A percentile compares a stretch with the other conserved stretches of the same genome.
Evolutionary conservation across 2,888 invertebrate genomes (phyloP).

Genomic region (Nineta flava): DNA sequence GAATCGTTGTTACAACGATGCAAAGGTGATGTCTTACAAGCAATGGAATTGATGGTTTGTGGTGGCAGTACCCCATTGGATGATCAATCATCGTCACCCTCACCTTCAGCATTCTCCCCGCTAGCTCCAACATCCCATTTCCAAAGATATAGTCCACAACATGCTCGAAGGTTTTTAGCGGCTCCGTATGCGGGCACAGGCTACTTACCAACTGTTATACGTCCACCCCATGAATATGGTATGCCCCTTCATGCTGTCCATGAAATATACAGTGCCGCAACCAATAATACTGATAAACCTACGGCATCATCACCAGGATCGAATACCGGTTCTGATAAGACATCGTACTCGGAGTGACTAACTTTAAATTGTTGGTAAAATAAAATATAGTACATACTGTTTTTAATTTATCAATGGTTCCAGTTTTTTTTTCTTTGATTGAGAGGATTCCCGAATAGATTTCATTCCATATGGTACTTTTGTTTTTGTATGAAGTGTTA

Average conservation of each 20-base stretch:
- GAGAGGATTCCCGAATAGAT: no score
- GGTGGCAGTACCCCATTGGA: constrained; percentile 25
- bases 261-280: constrained; percentile 22
- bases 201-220: constrained; percentile 64
- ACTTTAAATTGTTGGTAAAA: not conserved
- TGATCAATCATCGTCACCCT: constrained; percentile 11
- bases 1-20: constrained; percentile 70
- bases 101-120: constrained; percentile 61
- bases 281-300: constrained; percentile 20
- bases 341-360: constrained; percentile 35
- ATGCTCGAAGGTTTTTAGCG: constrained; percentile 59
- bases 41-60: constrained; percentile 80
- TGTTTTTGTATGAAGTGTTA: no score
- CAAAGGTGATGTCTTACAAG: constrained; percentile 74
- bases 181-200: constrained; percentile 74
- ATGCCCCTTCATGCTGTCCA: constrained; percentile 24
- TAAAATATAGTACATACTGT: not conserved
- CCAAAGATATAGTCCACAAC: constrained; percentile 36
- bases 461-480: no score
- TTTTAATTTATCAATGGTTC: no score
- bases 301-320: constrained; percentile 32
- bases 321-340: constrained; percentile 36
- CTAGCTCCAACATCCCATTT: constrained; percentile 44
- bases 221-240: constrained; percentile 26
- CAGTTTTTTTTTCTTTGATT: no score